Evolutionary conservation across 2,113 vertebrate species (phyloP).

Genomic region (Nothocercus julius): DNA sequence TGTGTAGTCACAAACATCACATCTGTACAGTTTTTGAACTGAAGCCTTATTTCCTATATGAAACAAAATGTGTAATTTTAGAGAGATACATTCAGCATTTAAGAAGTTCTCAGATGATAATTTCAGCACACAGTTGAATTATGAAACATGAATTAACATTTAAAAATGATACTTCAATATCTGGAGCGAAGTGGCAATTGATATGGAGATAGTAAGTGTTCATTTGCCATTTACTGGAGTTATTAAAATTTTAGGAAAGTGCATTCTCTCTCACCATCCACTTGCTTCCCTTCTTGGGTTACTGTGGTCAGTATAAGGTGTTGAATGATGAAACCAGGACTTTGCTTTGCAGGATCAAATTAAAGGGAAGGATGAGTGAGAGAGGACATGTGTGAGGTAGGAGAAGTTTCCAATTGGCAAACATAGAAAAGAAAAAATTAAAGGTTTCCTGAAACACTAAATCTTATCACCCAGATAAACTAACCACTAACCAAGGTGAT

Average conservation of each 20-base stretch:
- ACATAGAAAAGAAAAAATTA: not conserved
- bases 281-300: not conserved
- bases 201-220: not conserved
- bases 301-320: not conserved
- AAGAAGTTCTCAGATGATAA: not conserved
- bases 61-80: slow-evolving; percentile 9
- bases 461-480: not conserved
- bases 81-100: not conserved
- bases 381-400: not conserved
- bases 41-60: slow-evolving; percentile 68
- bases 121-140: not conserved
- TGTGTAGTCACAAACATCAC: slow-evolving; percentile 93
- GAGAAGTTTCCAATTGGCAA: not conserved
- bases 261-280: not conserved
- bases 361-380: not conserved
- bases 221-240: not conserved
- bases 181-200: not conserved
- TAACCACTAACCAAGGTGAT: not conserved
- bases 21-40: slow-evolving; percentile 88
- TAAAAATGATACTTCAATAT: not conserved
- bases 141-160: not conserved
- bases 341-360: not conserved
- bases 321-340: not conserved
- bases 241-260: not conserved
- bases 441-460: not conserved